A percentile compares a stretch with the other conserved stretches of the same genome.
phyloP scores from a whole-genome alignment of 2,113 vertebrate genomes.

The Nothobranchius furzeri region DNA sequence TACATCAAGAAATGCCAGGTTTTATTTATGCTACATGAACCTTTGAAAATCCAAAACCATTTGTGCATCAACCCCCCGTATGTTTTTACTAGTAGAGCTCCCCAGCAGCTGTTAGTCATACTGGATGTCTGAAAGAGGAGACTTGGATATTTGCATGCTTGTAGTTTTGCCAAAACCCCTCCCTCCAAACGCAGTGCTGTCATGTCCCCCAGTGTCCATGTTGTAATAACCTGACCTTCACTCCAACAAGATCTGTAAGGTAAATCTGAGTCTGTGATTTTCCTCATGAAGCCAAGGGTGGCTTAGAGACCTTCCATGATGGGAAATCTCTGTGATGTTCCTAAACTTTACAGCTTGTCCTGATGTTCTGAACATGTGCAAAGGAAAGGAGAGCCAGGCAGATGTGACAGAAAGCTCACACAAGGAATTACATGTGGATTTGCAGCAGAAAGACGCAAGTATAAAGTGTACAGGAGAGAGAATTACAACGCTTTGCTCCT shows the following conservation, averaged over 20 bases:
- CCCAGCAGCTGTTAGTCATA: slow-evolving; percentile 63
- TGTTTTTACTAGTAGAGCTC: slow-evolving; percentile 46
- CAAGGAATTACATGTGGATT: slow-evolving; percentile 52
- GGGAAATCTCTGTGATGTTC: neutral
- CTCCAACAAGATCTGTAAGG: neutral
- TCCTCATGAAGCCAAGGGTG: neutral
- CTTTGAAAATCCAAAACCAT: neutral
- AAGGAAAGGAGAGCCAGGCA: slow-evolving; percentile 31
- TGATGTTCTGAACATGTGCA: slow-evolving; percentile 26
- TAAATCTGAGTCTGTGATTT: neutral
- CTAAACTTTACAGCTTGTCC: neutral
- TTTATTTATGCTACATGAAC: neutral
- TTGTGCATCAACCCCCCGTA: slow-evolving; percentile 21
- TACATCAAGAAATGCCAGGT: neutral
- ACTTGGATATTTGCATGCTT: slow-evolving; percentile 58
- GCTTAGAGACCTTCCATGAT: neutral
- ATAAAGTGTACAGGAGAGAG: slow-evolving; percentile 30
- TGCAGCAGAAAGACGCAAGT: slow-evolving; percentile 34
- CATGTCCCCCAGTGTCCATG: slow-evolving; percentile 24
- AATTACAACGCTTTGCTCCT: slow-evolving; percentile 31
- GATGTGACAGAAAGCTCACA: slow-evolving; percentile 34
- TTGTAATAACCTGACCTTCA: slow-evolving; percentile 22
- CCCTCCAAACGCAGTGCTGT: slow-evolving; percentile 46
- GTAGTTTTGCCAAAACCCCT: slow-evolving; percentile 57
- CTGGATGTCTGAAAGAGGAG: slow-evolving; percentile 63